A percentile compares a stretch with the other conserved stretches of the same genome.
Evolutionary conservation across 2,888 invertebrate species (phyloP).

Genomic region (Germaria angustata): DNA sequence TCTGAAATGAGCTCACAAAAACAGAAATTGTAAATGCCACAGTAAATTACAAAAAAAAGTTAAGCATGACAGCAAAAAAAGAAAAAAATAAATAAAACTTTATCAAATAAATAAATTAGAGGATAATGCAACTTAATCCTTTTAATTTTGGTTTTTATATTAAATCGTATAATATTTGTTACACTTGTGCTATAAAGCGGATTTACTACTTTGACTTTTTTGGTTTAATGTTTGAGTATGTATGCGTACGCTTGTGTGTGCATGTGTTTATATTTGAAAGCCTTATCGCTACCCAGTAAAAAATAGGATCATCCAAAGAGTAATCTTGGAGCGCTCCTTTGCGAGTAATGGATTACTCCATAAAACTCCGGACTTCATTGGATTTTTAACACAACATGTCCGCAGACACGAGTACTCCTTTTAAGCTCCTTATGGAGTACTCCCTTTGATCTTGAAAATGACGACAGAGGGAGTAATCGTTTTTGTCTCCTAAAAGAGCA

Average conservation of each 20-base stretch:
- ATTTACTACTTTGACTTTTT: slow-evolving; percentile 42
- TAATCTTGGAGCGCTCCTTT: too few species aligned
- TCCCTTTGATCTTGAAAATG: too few species aligned
- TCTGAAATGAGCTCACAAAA: slow-evolving; percentile 34
- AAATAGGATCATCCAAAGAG: too few species aligned
- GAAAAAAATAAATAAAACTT: slow-evolving; percentile 46
- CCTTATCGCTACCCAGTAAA: slow-evolving; percentile 56
- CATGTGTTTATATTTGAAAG: not conserved
- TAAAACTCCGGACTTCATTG: too few species aligned
- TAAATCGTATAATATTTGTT: slow-evolving; percentile 58
- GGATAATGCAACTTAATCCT: slow-evolving; percentile 75
- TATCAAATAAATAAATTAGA: slow-evolving; percentile 74
- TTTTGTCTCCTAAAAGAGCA: too few species aligned
- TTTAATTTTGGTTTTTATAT: slow-evolving; percentile 72
- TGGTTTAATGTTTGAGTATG: not conserved
- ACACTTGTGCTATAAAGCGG: slow-evolving; percentile 34
- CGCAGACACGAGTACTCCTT: too few species aligned
- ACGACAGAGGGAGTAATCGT: too few species aligned
- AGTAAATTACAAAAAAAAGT: slow-evolving; percentile 27
- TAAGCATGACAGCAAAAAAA: slow-evolving; percentile 38
- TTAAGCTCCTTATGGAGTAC: too few species aligned
- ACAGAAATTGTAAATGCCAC: slow-evolving; percentile 35
- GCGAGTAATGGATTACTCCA: too few species aligned
- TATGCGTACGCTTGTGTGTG: not conserved
- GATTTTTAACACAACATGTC: too few species aligned